phyloP scores from a whole-genome alignment of 2,888 invertebrate genomes.

The Dryococelus australis region DNA sequence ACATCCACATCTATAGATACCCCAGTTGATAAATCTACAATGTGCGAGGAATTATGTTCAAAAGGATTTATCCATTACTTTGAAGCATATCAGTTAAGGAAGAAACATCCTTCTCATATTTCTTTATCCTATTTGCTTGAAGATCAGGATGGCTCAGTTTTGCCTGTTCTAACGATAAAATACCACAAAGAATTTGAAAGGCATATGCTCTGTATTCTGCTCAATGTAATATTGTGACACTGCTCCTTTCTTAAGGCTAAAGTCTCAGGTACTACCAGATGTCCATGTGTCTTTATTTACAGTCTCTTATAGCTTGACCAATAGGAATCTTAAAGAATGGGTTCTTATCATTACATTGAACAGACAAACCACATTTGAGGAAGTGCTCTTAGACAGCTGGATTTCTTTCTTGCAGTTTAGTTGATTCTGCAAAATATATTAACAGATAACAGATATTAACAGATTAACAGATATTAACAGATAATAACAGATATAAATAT shows the following conservation, averaged over 20 bases:
- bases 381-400: neutral
- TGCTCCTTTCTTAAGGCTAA: slow-evolving; percentile 5
- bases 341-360: neutral
- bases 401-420: neutral
- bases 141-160: neutral
- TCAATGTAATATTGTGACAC: neutral
- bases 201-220: neutral
- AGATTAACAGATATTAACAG: too few species aligned
- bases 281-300: slow-evolving; percentile 7
- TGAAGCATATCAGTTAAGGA: neutral
- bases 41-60: neutral
- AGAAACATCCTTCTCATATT: neutral
- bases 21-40: slow-evolving; percentile 17
- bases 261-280: neutral
- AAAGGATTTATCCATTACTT: slow-evolving; percentile 16
- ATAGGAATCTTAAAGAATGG: neutral
- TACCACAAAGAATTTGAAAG: neutral
- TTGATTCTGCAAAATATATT: neutral
- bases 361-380: neutral
- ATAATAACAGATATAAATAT: too few species aligned
- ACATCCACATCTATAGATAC: neutral
- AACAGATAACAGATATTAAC: neutral
- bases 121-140: neutral
- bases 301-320: neutral
- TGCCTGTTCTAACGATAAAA: neutral